Evolutionary conservation across 2,888 invertebrate species (phyloP), one percentile per base, ranked within the genome.

Genomic region (Tetragnatha montana): DNA sequence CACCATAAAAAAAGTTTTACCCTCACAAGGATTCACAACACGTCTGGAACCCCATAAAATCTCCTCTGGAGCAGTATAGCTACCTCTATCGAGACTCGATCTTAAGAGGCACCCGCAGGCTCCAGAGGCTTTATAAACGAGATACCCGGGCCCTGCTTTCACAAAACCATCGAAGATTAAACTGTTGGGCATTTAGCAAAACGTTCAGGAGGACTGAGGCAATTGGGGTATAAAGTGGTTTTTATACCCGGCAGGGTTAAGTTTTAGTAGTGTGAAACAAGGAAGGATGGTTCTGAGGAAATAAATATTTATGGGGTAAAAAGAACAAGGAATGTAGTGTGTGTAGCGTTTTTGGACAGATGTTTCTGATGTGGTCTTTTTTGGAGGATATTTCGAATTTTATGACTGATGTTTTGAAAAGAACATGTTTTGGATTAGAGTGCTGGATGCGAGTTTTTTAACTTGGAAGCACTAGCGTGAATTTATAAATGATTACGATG

Each of bases 71-170:
- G 35, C 14, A 22, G 74, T 82, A 51, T 60, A 19, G 51, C 6
- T 12, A 6, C 35, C 51, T 60, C 76, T 76, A 73, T 82, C 73
- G 19, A 35, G 60, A 12, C 35, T 21, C 60, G n/a, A 74, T 49
- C 73, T 50, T 60, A 74, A 82, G 60, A 49, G n/a, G 21, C 35
- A 60, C 82, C 73, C n/a, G n/a, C 14, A 50, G 82, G 14, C 51
- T 82, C 14, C 51, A 60, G 60, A 22, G 35, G 60, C 51, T 82
- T 82, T 82, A 82, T 73, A 82, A 82, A 60, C 51, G 60, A 60
- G 51, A 60, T 60, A 60, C 14, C 51, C 51, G 7, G 21, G 21
- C 12, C 51, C 35, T 21, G 17, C 22, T 78, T 78, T 51, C 51
- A 2, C 35, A 35, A 35, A 35, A 35, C 35, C 22, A 14, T 51